phyloP scores from a whole-genome alignment of 1,140 invertebrate species.

The Streblospio benedicti region DNA sequence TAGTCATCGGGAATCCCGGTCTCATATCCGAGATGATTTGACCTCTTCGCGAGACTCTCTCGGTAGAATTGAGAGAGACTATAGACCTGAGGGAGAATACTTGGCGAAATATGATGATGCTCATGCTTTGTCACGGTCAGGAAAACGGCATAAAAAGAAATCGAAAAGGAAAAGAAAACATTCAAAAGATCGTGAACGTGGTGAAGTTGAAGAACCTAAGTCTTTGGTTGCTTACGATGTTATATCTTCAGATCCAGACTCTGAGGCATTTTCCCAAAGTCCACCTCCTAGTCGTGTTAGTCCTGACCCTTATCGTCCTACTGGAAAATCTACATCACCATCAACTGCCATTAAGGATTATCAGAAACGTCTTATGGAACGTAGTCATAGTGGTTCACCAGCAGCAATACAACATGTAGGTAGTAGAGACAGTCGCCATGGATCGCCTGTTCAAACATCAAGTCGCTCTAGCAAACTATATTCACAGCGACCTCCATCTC shows the following conservation, averaged over 20 bases:
- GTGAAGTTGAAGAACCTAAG: not conserved
- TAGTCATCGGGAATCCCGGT: too few relatives aligned
- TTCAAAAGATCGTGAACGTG: not conserved
- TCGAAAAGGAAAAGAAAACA: slow-evolving; percentile 5
- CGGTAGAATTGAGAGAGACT: too few relatives aligned
- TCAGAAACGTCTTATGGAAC: slow-evolving; percentile 10
- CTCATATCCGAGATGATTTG: too few relatives aligned
- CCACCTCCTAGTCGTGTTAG: slow-evolving; percentile 21
- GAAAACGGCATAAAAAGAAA: slow-evolving; percentile 17
- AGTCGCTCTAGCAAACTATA: not conserved
- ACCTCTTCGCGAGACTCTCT: too few relatives aligned
- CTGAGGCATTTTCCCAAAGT: slow-evolving; percentile 9
- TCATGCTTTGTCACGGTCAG: too few relatives aligned
- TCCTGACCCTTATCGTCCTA: too few relatives aligned
- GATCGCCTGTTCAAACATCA: not conserved
- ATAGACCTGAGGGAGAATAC: too few relatives aligned
- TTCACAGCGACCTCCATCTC: not conserved
- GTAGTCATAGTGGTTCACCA: too few relatives aligned
- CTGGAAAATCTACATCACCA: slow-evolving; percentile 25
- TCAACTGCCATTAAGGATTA: slow-evolving; percentile 31
- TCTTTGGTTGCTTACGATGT: slow-evolving; percentile 39
- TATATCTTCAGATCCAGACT: slow-evolving; percentile 35
- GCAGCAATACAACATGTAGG: too few relatives aligned
- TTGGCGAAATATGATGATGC: too few relatives aligned
- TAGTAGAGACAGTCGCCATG: too few relatives aligned